Percentiles rank a stretch among this genome's conserved stretches.
phyloP scores from a whole-genome alignment of 2,113 vertebrate genomes.

The Scomber japonicus region DNA sequence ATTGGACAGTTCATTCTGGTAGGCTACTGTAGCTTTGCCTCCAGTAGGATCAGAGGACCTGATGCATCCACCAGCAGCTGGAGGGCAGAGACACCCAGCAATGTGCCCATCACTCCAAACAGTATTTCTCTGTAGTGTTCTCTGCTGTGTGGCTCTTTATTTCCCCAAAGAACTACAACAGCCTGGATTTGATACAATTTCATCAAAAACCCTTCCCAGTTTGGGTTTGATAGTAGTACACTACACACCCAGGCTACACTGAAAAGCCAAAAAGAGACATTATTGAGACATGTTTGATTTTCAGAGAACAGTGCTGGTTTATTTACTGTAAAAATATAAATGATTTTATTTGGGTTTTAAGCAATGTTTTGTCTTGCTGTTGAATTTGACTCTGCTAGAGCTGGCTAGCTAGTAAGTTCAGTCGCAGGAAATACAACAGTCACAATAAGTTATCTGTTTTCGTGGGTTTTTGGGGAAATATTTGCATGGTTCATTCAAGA shows the following conservation, averaged over 20 bases:
- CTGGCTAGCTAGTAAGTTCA: no score
- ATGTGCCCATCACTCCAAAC: constrained; percentile 23
- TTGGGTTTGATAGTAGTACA: constrained; percentile 40
- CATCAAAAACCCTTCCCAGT: constrained; percentile 53
- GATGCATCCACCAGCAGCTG: constrained; percentile 33
- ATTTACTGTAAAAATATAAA: no score
- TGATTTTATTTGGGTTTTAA: no score
- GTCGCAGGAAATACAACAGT: no score
- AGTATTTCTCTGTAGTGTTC: background rate
- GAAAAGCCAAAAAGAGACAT: no score
- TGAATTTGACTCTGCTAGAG: no score
- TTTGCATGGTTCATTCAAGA: no score
- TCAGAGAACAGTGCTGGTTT: no score
- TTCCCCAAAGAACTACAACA: background rate
- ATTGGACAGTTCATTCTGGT: constrained; percentile 27
- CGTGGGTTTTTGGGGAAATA: no score
- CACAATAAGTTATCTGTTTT: no score
- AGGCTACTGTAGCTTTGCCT: constrained; percentile 29
- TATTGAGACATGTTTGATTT: no score
- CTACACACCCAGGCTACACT: constrained; percentile 22
- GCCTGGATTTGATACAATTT: constrained; percentile 48
- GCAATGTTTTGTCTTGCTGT: no score
- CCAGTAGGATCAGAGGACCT: constrained; percentile 29
- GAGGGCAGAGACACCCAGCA: constrained; percentile 18
- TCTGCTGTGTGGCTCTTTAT: background rate